phyloP scores from a whole-genome alignment of 64 coral and sea anemone genomes.

The Hydrozoanthus tunicans region DNA sequence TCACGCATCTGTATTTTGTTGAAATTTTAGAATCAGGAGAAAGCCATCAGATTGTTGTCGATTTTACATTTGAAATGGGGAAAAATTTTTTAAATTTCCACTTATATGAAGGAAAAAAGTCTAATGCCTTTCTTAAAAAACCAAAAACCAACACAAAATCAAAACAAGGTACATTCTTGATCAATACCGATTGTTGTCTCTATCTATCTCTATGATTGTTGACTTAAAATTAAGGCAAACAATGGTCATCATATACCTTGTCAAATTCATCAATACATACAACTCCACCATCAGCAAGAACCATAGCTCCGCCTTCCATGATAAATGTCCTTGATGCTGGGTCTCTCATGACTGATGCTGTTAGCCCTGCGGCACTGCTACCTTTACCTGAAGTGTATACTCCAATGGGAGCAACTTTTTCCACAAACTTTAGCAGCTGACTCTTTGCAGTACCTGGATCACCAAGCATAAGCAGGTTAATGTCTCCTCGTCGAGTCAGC shows the following conservation, averaged over 20 bases:
- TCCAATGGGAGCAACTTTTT: conserved; percentile 97
- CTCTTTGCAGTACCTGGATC: conserved; percentile 99
- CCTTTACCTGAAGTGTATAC: conserved; percentile 99
- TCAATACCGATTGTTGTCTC: no score
- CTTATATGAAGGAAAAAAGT: not conserved
- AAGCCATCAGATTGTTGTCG: not conserved
- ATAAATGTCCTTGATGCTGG: conserved; percentile 95
- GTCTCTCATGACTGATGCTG: conserved; percentile 98
- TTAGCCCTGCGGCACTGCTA: conserved; percentile 97
- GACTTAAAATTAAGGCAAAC: not conserved
- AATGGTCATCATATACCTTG: conserved; percentile 64
- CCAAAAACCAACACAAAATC: no score
- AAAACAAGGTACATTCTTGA: no score
- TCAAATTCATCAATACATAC: conserved; percentile 99
- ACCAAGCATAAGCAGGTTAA: conserved; percentile 91
- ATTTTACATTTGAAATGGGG: not conserved
- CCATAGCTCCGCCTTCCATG: conserved; percentile 99
- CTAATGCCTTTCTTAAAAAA: no score
- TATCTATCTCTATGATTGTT: no score
- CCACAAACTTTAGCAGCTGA: conserved; percentile 98
- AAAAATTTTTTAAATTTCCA: not conserved
- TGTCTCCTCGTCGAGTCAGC: conserved; percentile 91
- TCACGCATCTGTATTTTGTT: conserved; percentile 80
- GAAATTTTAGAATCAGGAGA: not conserved
- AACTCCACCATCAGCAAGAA: conserved; percentile 98